These are phyloP conservation scores for Teinopalpus imperialis DNA, from an alignment of 2,888 invertebrate species.

Conservation along the genomic window DNA sequence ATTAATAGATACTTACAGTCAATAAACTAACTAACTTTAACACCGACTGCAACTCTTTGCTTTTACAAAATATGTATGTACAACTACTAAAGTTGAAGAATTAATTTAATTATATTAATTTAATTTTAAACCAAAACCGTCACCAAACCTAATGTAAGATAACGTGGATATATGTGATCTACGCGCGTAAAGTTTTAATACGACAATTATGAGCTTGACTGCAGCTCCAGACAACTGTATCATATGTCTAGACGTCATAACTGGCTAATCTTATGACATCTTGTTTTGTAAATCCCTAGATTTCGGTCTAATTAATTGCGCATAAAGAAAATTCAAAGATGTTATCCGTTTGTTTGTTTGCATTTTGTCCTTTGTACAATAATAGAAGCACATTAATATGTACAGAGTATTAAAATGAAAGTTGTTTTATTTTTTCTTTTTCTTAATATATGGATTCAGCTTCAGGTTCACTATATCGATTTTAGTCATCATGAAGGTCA, in stretches of 20 bases:
- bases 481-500: too few relatives aligned
- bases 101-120: too few relatives aligned
- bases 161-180: constrained; percentile 8
- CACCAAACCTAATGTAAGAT: not conserved
- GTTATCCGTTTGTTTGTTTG: not conserved
- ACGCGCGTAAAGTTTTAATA: constrained; percentile 10
- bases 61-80: too few relatives aligned
- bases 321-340: not conserved
- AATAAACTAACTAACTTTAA: too few relatives aligned
- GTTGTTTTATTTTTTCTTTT: too few relatives aligned
- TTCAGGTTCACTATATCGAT: too few relatives aligned
- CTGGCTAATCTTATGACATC: constrained; percentile 7
- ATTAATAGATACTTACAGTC: too few relatives aligned
- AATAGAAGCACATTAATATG: too few relatives aligned
- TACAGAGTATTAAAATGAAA: too few relatives aligned
- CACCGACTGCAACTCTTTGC: too few relatives aligned
- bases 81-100: not conserved
- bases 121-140: too few relatives aligned
- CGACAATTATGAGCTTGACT: constrained; percentile 2
- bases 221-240: not conserved
- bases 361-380: not conserved
- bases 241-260: constrained; percentile 23
- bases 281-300: constrained; percentile 9
- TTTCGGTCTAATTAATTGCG: constrained; percentile 6
- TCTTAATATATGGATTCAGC: too few relatives aligned